Conservation (phyloP, 2,888 invertebrate species). For the Callinectes sapidus region DNA sequence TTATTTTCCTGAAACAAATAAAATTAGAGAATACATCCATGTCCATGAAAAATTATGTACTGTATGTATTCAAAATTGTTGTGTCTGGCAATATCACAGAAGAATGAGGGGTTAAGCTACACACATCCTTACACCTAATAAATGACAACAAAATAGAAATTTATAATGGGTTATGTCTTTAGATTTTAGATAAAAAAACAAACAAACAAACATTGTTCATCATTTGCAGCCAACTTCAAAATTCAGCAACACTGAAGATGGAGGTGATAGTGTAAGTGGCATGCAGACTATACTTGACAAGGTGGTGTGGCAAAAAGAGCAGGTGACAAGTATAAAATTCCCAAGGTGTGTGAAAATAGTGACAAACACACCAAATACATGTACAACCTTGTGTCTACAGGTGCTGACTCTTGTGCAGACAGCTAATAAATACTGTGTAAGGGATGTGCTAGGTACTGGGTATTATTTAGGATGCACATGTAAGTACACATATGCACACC, state of each 20-base stretch:
- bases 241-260: neutral
- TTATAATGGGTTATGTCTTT: neutral
- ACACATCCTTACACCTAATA: neutral
- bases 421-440: neutral
- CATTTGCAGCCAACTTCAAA: constrained; percentile 7
- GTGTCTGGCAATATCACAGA: neutral
- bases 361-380: neutral
- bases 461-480: neutral
- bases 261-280: neutral
- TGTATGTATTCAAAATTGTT: neutral
- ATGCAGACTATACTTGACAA: constrained; percentile 3
- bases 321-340: neutral
- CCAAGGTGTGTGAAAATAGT: neutral
- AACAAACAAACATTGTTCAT: neutral
- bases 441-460: neutral
- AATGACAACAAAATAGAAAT: neutral
- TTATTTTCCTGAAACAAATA: neutral
- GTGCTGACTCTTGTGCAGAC: neutral
- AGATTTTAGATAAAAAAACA: neutral
- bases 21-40: neutral
- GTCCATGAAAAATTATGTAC: neutral
- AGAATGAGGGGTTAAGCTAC: neutral
- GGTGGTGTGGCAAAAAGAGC: neutral
- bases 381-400: neutral
- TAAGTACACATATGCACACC: too few relatives aligned